phyloP scores from a whole-genome alignment of 2,113 vertebrate species.

The Leptocoma aspasia region DNA sequence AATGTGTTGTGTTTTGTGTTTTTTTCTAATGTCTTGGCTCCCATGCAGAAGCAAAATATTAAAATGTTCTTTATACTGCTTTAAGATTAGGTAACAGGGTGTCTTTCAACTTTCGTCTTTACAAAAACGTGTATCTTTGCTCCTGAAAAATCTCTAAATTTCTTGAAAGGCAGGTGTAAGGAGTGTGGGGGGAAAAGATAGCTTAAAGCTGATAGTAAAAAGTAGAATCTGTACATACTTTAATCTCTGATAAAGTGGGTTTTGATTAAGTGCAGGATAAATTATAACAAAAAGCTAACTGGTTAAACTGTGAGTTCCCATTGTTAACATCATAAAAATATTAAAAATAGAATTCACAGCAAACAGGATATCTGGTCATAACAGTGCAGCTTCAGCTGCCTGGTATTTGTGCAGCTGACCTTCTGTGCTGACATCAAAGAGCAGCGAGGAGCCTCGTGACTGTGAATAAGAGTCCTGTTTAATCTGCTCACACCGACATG shows the following conservation, averaged over 20 bases:
- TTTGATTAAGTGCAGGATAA: neutral
- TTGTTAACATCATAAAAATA: neutral
- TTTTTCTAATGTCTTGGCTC: neutral
- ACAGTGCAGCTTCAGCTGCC: neutral
- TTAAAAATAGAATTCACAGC: conserved; percentile 19
- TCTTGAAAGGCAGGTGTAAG: neutral
- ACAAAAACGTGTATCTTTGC: neutral
- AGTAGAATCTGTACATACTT: neutral
- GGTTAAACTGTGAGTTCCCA: neutral
- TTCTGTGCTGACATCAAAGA: conserved; percentile 11
- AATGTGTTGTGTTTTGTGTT: neutral
- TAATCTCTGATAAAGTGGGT: neutral
- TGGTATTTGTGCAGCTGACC: neutral
- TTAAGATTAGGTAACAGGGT: neutral
- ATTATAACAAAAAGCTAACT: neutral
- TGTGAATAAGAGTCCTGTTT: neutral
- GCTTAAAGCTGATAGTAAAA: neutral
- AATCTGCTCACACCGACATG: neutral
- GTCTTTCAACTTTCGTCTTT: neutral
- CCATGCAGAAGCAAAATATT: neutral
- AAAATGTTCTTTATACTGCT: neutral
- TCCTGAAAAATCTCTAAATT: neutral
- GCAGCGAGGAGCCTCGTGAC: neutral
- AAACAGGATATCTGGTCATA: conserved; percentile 41
- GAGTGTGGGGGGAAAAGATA: neutral